Percentiles rank a stretch among this genome's conserved stretches.
phyloP scores from a whole-genome alignment of 1,140 invertebrate species.

The Philotrypesis tridentata region DNA sequence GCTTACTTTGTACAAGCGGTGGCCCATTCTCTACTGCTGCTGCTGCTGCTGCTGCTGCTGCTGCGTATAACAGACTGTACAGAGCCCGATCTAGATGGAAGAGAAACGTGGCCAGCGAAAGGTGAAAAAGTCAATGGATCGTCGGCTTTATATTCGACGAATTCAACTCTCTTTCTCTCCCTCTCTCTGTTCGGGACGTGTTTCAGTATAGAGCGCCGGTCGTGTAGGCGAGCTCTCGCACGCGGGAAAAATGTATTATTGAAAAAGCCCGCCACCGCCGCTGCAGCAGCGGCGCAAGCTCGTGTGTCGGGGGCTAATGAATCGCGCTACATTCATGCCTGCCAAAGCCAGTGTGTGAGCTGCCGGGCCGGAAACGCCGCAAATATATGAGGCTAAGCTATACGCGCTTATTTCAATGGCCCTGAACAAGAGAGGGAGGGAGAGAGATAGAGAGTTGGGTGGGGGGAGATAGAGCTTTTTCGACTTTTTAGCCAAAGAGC shows the following conservation, averaged over 20 bases:
- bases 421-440: neutral
- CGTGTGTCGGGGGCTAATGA: conserved; percentile 32
- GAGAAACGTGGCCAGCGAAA: neutral
- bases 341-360: conserved; percentile 30
- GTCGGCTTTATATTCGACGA: conserved; percentile 26
- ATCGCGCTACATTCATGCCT: conserved; percentile 50
- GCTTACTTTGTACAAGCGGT: neutral
- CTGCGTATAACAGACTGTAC: neutral
- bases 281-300: neutral
- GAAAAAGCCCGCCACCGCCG: conserved; percentile 19
- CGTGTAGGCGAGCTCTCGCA: neutral
- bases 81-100: neutral
- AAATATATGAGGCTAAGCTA: conserved; percentile 20
- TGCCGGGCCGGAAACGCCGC: conserved; percentile 15
- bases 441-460: neutral
- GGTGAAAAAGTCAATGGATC: conserved; percentile 24
- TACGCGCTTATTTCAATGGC: conserved; percentile 11
- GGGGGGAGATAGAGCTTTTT: neutral
- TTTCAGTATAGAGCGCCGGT: neutral
- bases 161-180: neutral
- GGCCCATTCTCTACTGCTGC: neutral
- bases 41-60: neutral
- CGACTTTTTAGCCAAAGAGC: neutral
- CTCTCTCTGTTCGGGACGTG: conserved; percentile 16
- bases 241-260: conserved; percentile 40